A percentile compares a stretch with the other conserved stretches of the same genome.
Evolutionary conservation across 2,113 vertebrate genomes (phyloP).

Genomic region (Heptranchias perlo): DNA sequence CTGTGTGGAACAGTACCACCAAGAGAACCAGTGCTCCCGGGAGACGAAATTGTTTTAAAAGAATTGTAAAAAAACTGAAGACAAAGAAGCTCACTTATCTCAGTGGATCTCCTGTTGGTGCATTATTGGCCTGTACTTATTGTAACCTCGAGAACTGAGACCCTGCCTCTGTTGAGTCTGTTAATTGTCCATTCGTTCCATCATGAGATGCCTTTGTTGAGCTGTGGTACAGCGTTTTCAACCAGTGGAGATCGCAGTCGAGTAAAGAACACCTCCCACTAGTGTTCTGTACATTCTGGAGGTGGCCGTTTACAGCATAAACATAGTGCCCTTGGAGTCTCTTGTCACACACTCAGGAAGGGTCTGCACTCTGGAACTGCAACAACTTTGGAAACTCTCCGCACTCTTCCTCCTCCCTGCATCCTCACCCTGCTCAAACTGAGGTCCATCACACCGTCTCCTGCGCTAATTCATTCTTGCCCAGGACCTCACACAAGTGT

Average conservation of each 20-base stretch:
- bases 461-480: too few species aligned
- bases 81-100: neutral
- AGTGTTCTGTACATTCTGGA: too few species aligned
- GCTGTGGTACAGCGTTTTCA: neutral
- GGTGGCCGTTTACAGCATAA: neutral
- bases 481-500: too few species aligned
- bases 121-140: neutral
- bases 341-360: neutral
- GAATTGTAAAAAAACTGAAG: neutral
- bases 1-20: neutral
- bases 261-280: neutral
- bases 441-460: neutral
- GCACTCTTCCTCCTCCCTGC: too few species aligned
- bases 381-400: neutral
- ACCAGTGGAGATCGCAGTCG: neutral
- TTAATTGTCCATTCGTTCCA: neutral
- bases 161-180: neutral
- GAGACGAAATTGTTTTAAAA: neutral
- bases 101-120: neutral
- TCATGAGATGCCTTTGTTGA: neutral
- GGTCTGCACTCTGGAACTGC: neutral
- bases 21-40: neutral
- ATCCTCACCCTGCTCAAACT: neutral
- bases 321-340: too few species aligned
- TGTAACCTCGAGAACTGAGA: neutral